Percentiles rank a stretch among this genome's conserved stretches.
These are phyloP conservation scores for Sternarchorhynchus goeldii DNA, from an alignment of 2,797 vertebrate genomes.

Conservation along the genomic window DNA sequence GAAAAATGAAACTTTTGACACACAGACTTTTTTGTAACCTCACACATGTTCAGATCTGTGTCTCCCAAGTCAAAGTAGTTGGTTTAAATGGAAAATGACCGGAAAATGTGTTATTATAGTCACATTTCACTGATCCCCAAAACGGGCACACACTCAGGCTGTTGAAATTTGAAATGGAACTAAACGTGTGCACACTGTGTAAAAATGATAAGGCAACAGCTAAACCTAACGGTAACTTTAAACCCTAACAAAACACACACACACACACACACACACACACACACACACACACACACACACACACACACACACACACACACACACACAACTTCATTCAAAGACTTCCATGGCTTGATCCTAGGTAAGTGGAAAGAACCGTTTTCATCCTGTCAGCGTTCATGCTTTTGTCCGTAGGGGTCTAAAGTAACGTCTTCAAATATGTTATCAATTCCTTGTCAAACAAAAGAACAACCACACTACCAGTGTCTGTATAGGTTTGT, in stretches of 20 bases:
- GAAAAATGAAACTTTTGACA: not conserved
- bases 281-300: conserved; percentile 13
- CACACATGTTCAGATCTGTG: not conserved
- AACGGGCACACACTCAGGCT: conserved; percentile 1
- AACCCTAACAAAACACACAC: no score
- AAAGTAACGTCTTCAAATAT: not conserved
- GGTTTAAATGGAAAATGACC: conserved; percentile 11
- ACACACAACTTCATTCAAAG: not conserved
- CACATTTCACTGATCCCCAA: conserved; percentile 1
- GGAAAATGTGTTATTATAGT: conserved; percentile 18
- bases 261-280: not conserved
- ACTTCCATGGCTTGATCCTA: not conserved
- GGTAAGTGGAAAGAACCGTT: no score
- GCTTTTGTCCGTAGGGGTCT: not conserved
- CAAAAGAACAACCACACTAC: not conserved
- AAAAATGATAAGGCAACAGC: no score
- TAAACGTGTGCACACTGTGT: not conserved
- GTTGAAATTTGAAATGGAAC: conserved; percentile 1
- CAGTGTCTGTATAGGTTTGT: not conserved
- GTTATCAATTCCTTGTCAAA: not conserved
- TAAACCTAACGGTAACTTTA: no score
- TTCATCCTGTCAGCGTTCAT: no score
- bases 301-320: conserved; percentile 7
- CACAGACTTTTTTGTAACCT: not conserved
- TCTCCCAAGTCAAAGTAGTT: conserved; percentile 4